Conservation (phyloP, 2,797 vertebrate genomes). For the Anguilla obscura region DNA sequence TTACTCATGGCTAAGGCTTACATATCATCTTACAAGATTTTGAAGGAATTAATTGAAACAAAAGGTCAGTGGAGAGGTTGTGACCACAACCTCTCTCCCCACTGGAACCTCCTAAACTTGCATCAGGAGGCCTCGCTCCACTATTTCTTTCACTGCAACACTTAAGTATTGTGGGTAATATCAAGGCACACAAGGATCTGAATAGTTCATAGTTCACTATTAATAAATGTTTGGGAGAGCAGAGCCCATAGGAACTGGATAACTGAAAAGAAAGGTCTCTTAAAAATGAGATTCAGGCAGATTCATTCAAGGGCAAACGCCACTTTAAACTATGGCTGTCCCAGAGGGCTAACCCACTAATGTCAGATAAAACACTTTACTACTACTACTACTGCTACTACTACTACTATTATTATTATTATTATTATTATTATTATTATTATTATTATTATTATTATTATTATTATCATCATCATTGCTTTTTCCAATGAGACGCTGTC, state of each 20-base stretch:
- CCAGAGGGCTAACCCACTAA: not conserved
- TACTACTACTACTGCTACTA: too few species aligned
- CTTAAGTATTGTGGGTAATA: not conserved
- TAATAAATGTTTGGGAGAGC: not conserved
- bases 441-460: not conserved
- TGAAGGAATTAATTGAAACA: not conserved
- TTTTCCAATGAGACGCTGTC: not conserved
- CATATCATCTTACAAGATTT: not conserved
- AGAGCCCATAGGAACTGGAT: not conserved
- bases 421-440: not conserved
- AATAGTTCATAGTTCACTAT: not conserved
- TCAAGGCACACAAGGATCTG: not conserved
- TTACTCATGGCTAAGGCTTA: not conserved
- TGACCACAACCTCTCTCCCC: not conserved
- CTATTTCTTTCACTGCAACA: not conserved
- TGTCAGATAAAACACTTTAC: too few species aligned
- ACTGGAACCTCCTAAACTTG: not conserved
- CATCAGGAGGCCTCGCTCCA: not conserved
- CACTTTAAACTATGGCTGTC: not conserved
- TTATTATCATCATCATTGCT: not conserved
- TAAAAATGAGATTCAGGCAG: not conserved
- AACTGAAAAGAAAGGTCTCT: not conserved
- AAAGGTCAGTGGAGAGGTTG: not conserved
- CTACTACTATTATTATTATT: too few species aligned
- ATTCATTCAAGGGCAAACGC: slow-evolving; percentile 1